Evolutionary conservation across 2,888 invertebrate genomes (phyloP), one percentile per base, ranked within the genome.

Genomic region (Nemurella pictetii): DNA sequence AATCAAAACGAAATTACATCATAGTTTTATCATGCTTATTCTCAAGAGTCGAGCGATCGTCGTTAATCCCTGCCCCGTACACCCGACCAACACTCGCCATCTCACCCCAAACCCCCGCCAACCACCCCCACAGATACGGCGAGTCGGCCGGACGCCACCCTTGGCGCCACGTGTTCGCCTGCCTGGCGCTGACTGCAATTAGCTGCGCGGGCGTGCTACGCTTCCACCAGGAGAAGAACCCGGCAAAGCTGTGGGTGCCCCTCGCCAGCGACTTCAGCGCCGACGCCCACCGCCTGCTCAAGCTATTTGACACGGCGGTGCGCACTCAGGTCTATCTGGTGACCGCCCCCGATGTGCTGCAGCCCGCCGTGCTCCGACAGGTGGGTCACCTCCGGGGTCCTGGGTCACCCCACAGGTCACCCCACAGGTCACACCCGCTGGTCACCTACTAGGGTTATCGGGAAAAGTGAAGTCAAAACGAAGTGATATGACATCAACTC

Each of bases 231-330:
- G 95, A 96, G 90, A 95, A 94, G 88, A 94, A 95, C 90, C 95
- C 95, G 0, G 90, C 95, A 88, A 94, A 94, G 88, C 90, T 96
- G 87, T 96, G 96, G 96, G 94, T 95, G 28, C 95, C 95, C 15
- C 93, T 93, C 75, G 92, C 94, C 77, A 95, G 95, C 0, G 93
- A 94, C 86, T 96, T 95, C 89, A 92, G 93, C 75, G 89, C 90
- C 87, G 94, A 95, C 87, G 94, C 95, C 3, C 93, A 95, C 88
- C 95, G 95, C 95, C 92, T 95, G 85, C 93, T 95, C 89, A 90
- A 92, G 25, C 93, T 93, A 86, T 94, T 95, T 89, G 93, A 94
- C 85, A 93, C 92, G 83, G 94, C 93, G 12, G 92, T 93, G 88
- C 91, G 95, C 86, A 89, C 93, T 20, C 94, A 95, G 90, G 91